A percentile compares a stretch with the other conserved stretches of the same genome.
These are phyloP conservation scores for Penaeus indicus DNA, from an alignment of 1,140 invertebrate species.

Conservation along the genomic window DNA sequence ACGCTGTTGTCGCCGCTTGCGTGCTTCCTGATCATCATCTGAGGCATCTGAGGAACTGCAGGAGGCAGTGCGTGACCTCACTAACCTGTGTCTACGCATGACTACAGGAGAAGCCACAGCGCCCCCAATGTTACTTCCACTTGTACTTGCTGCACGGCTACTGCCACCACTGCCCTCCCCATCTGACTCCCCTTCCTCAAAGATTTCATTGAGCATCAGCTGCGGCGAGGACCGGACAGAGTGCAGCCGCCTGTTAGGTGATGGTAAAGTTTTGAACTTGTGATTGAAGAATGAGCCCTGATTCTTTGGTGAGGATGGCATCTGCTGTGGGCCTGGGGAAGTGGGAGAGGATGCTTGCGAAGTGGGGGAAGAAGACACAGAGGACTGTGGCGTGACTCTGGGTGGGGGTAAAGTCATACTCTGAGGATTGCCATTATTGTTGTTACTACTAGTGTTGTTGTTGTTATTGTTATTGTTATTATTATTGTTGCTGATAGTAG, in stretches of 20 bases:
- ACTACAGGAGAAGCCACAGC: slow-evolving; percentile 70
- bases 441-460: slow-evolving; percentile 29
- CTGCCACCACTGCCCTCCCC: slow-evolving; percentile 70
- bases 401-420: slow-evolving; percentile 67
- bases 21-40: slow-evolving; percentile 82
- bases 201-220: slow-evolving; percentile 80
- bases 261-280: slow-evolving; percentile 72
- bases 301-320: slow-evolving; percentile 38
- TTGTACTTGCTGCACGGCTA: slow-evolving; percentile 26
- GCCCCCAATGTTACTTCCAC: slow-evolving; percentile 66
- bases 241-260: slow-evolving; percentile 70
- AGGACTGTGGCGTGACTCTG: slow-evolving; percentile 68
- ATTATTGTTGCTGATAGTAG: slow-evolving; percentile 58
- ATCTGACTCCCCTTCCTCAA: slow-evolving; percentile 76
- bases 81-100: slow-evolving; percentile 76
- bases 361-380: slow-evolving; percentile 66
- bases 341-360: slow-evolving; percentile 67
- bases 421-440: slow-evolving; percentile 22
- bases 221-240: slow-evolving; percentile 76
- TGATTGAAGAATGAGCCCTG: slow-evolving; percentile 64
- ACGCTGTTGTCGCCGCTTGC: slow-evolving; percentile 82
- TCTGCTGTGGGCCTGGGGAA: slow-evolving; percentile 49
- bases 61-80: slow-evolving; percentile 84
- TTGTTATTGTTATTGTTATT: slow-evolving; percentile 25
- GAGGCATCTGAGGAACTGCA: slow-evolving; percentile 92